Percentiles rank a stretch among this genome's conserved stretches.
phyloP scores from a whole-genome alignment of 2,888 invertebrate species.

The Reticulitermes lucifugus region DNA sequence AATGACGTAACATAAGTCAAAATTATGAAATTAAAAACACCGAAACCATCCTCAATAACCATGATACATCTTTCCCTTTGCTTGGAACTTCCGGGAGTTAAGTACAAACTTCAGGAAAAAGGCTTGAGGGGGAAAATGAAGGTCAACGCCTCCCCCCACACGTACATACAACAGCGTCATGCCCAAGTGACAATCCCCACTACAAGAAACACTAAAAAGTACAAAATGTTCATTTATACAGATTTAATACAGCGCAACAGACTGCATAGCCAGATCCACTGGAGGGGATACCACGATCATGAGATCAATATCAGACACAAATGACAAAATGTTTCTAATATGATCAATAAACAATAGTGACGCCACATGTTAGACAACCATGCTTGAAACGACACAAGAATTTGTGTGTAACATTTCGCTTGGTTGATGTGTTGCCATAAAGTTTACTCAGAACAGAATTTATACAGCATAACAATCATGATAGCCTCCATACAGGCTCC shows the following conservation, averaged over 20 bases:
- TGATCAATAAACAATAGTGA: neutral
- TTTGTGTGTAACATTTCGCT: neutral
- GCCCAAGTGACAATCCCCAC: conserved; percentile 38
- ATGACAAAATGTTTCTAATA: neutral
- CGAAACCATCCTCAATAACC: too few relatives aligned
- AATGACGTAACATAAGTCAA: too few relatives aligned
- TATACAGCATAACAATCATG: conserved; percentile 25
- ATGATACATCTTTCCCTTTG: neutral
- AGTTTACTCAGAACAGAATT: conserved; percentile 8
- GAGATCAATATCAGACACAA: neutral
- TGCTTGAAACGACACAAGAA: neutral
- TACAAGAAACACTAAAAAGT: neutral
- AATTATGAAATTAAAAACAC: too few relatives aligned
- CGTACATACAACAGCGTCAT: conserved; percentile 42
- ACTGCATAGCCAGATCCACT: neutral
- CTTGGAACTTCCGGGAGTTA: neutral
- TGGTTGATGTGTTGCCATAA: neutral
- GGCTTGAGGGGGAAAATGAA: conserved; percentile 41
- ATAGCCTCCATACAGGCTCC: conserved; percentile 50
- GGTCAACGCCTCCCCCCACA: conserved; percentile 47
- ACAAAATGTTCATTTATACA: neutral
- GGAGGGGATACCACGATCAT: neutral
- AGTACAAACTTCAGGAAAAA: neutral
- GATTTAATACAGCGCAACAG: neutral
- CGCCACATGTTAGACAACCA: neutral